phyloP scores from a whole-genome alignment of 2,797 vertebrate genomes.

The Gadopsis marmoratus region DNA sequence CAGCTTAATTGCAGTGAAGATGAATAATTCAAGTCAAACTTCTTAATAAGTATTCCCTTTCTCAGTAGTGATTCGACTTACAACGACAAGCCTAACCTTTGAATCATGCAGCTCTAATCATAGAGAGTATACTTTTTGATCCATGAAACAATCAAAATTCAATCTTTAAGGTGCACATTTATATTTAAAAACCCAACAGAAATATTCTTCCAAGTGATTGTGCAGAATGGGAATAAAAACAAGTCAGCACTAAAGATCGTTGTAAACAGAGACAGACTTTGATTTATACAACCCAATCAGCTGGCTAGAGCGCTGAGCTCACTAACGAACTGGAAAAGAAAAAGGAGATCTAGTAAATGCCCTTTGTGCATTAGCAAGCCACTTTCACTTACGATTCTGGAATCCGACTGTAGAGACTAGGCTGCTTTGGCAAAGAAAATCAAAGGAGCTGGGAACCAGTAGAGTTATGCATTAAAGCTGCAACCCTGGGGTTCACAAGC shows the following conservation, averaged over 20 bases:
- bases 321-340: slow-evolving; percentile 40
- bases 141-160: slow-evolving; percentile 14
- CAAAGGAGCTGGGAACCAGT: slow-evolving; percentile 35
- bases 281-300: slow-evolving; percentile 51
- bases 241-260: slow-evolving; percentile 29
- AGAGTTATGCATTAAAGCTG: slow-evolving; percentile 40
- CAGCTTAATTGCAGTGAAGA: slow-evolving; percentile 11
- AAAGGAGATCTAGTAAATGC: slow-evolving; percentile 48
- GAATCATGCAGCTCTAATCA: slow-evolving; percentile 36
- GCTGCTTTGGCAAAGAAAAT: slow-evolving; percentile 46
- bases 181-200: slow-evolving; percentile 6
- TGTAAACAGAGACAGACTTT: slow-evolving; percentile 37
- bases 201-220: neutral
- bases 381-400: slow-evolving; percentile 51
- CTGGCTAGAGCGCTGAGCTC: slow-evolving; percentile 31
- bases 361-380: slow-evolving; percentile 49
- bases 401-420: slow-evolving; percentile 39
- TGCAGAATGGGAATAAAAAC: slow-evolving; percentile 31
- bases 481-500: slow-evolving; percentile 33
- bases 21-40: slow-evolving; percentile 38
- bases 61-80: slow-evolving; percentile 7
- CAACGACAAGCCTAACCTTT: slow-evolving; percentile 8
- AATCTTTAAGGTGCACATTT: slow-evolving; percentile 4
- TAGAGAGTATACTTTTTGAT: slow-evolving; percentile 14
- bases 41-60: slow-evolving; percentile 13